These are phyloP conservation scores for Ectropis grisescens DNA, from an alignment of 1,140 invertebrate genomes.

Conservation along the genomic window DNA sequence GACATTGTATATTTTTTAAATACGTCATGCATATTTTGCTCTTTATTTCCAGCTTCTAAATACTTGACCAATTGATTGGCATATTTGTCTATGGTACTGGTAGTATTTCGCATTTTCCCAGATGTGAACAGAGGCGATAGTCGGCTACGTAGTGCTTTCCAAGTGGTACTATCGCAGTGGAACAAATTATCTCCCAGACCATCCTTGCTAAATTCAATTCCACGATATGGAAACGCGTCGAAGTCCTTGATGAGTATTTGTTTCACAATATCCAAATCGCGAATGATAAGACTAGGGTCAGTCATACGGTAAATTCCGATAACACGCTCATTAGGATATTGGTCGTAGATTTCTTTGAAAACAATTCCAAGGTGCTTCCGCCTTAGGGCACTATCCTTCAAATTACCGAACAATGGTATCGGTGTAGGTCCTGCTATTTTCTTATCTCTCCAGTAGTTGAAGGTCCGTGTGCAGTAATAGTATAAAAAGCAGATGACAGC, in stretches of 20 bases:
- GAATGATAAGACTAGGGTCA: slow-evolving; percentile 6
- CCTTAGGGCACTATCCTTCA: slow-evolving; percentile 5
- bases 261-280: slow-evolving; percentile 14
- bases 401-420: slow-evolving; percentile 11
- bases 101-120: slow-evolving; percentile 71
- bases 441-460: slow-evolving; percentile 7
- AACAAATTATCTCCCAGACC: slow-evolving; percentile 21
- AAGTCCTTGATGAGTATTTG: slow-evolving; percentile 16
- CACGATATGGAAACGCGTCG: slow-evolving; percentile 15
- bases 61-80: slow-evolving; percentile 31
- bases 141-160: slow-evolving; percentile 66
- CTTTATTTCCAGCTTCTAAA: slow-evolving; percentile 12
- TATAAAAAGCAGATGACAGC: background rate
- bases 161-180: slow-evolving; percentile 38
- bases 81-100: slow-evolving; percentile 30
- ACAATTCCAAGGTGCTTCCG: slow-evolving; percentile 7
- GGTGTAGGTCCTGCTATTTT: slow-evolving; percentile 9
- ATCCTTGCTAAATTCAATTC: slow-evolving; percentile 12
- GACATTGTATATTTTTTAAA: slow-evolving; percentile 13
- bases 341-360: slow-evolving; percentile 9
- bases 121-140: slow-evolving; percentile 72
- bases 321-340: slow-evolving; percentile 11
- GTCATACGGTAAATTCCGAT: slow-evolving; percentile 9
- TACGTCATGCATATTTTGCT: slow-evolving; percentile 7
- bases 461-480: slow-evolving; percentile 3